Conservation (phyloP, 2,888 invertebrate species). For the Ceramica pisi region DNA sequence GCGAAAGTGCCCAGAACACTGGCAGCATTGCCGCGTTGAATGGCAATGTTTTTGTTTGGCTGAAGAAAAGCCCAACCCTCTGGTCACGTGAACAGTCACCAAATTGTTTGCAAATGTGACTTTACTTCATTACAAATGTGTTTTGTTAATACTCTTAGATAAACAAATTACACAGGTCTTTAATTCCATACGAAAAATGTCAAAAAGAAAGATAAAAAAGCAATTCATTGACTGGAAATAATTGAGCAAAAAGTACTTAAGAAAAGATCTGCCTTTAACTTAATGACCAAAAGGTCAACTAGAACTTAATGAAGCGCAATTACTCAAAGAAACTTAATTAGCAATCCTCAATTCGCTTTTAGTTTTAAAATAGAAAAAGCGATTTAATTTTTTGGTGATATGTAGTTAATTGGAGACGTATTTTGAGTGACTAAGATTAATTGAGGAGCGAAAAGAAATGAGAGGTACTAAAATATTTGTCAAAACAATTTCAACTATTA, state of each 20-base stretch:
- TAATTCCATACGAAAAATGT: neutral
- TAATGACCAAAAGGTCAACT: slow-evolving; percentile 20
- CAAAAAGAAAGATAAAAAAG: neutral
- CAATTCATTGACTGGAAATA: slow-evolving; percentile 28
- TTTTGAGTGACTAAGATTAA: neutral
- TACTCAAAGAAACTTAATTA: slow-evolving; percentile 32
- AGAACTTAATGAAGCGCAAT: slow-evolving; percentile 31
- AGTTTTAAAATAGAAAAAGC: slow-evolving; percentile 4
- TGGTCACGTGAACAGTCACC: too few relatives aligned
- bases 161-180: neutral
- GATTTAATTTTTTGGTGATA: neutral
- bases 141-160: accelerated
- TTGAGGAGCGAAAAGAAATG: neutral
- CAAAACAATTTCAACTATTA: too few relatives aligned
- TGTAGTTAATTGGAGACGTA: neutral
- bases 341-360: neutral
- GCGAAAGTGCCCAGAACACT: too few relatives aligned
- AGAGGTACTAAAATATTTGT: too few relatives aligned
- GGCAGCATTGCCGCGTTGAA: too few relatives aligned
- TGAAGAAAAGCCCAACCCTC: too few relatives aligned
- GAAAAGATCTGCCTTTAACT: neutral
- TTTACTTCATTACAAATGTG: neutral
- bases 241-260: slow-evolving; percentile 1
- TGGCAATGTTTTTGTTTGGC: too few relatives aligned
- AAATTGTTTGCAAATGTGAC: too few relatives aligned